A percentile compares a stretch with the other conserved stretches of the same genome.
phyloP scores from a whole-genome alignment of 2,797 vertebrate genomes.

The Yasuhikotakia modesta region DNA sequence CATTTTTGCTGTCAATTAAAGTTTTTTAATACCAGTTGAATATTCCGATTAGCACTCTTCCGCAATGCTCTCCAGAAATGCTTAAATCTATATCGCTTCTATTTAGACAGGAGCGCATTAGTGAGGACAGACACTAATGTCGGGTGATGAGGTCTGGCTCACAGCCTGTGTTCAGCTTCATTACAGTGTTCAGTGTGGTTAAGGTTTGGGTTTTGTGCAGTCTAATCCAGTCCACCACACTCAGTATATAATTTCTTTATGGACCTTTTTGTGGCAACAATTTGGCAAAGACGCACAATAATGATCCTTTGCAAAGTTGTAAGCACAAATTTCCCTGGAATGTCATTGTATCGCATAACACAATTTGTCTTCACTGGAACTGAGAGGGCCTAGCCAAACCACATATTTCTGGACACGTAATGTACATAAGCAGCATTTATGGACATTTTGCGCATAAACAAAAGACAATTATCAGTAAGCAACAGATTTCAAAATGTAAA shows the following conservation, averaged over 20 bases:
- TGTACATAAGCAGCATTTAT: neutral
- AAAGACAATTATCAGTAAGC: constrained; percentile 1
- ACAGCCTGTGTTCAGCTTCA: neutral
- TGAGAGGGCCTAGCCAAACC: constrained; percentile 4
- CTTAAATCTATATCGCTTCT: neutral
- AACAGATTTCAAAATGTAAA: constrained; percentile 5
- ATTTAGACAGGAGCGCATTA: neutral
- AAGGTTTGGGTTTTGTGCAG: constrained; percentile 6
- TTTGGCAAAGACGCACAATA: neutral
- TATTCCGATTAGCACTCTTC: neutral
- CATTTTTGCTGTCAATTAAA: too few relatives aligned
- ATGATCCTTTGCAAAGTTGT: neutral
- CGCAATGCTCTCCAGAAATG: neutral
- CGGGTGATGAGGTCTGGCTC: neutral
- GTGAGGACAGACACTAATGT: neutral
- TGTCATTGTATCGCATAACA: neutral
- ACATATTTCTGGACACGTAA: constrained; percentile 8
- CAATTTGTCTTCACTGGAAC: constrained; percentile 7
- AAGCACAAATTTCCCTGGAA: neutral
- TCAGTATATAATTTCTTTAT: neutral
- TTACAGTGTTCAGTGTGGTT: constrained; percentile 20
- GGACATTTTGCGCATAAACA: constrained; percentile 37
- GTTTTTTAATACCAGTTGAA: too few relatives aligned
- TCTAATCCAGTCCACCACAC: constrained; percentile 14
- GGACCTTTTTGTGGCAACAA: neutral